Percentiles rank a stretch among this genome's conserved stretches.
phyloP scores from a whole-genome alignment of 30 jellyfish, hydroid and myxozoan species.

The Nemopilema nomurai region DNA sequence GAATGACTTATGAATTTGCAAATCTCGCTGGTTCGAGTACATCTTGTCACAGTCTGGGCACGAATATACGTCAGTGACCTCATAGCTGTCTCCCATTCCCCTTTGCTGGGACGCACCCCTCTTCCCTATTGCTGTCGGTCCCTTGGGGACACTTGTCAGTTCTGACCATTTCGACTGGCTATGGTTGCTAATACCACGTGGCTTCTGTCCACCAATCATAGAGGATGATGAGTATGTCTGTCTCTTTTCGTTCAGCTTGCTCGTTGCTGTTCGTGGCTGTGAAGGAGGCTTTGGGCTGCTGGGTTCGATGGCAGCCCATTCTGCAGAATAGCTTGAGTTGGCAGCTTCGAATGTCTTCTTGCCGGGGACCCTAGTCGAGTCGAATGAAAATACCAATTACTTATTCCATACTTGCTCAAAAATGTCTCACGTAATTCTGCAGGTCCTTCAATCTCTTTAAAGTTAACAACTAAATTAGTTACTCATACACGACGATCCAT shows the following conservation, averaged over 20 bases:
- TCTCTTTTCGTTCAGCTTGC: constrained; percentile 61
- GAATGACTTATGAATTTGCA: constrained; percentile 80
- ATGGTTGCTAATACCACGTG: constrained; percentile 8
- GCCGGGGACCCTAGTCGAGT: neutral
- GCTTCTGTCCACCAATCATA: constrained; percentile 39
- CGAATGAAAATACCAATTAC: neutral
- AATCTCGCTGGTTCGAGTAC: constrained; percentile 60
- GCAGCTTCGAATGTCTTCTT: neutral
- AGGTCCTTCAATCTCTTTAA: too few relatives aligned
- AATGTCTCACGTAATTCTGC: too few relatives aligned
- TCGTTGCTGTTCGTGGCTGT: constrained; percentile 71
- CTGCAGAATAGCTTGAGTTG: neutral
- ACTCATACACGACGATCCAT: too few relatives aligned
- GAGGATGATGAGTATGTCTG: constrained; percentile 33
- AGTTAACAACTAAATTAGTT: too few relatives aligned
- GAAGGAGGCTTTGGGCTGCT: constrained; percentile 81
- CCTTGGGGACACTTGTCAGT: neutral
- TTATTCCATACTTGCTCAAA: too few relatives aligned
- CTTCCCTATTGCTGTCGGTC: neutral
- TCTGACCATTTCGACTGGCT: constrained; percentile 33
- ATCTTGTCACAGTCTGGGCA: constrained; percentile 93
- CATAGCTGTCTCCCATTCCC: neutral
- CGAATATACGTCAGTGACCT: constrained; percentile 27
- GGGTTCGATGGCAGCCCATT: neutral
- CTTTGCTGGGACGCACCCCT: neutral